Evolutionary conservation across 2,888 invertebrate genomes (phyloP).

Genomic region (Lepidochitona cinerea): DNA sequence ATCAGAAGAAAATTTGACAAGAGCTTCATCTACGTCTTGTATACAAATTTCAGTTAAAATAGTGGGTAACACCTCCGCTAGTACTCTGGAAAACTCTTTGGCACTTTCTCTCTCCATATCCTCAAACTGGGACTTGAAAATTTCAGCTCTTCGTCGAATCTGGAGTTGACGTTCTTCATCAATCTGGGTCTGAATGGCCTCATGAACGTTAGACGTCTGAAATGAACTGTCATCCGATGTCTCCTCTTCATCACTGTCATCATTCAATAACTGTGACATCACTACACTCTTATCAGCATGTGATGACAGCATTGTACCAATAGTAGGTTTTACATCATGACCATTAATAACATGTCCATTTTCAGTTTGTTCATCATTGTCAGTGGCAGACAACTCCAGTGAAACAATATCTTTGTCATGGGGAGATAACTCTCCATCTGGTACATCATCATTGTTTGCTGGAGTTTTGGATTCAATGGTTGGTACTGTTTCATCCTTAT

Average conservation of each 20-base stretch:
- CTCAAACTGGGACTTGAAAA: conserved; percentile 32
- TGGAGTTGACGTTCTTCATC: not conserved
- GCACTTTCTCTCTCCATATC: conserved; percentile 86
- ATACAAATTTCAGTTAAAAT: conserved; percentile 83
- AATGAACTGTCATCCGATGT: conserved; percentile 7
- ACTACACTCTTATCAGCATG: not conserved
- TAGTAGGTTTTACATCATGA: no score
- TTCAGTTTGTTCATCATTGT: not conserved
- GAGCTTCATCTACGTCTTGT: conserved; percentile 90
- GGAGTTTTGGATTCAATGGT: not conserved
- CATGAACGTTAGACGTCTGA: not conserved
- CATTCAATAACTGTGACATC: not conserved
- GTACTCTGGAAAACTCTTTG: conserved; percentile 83
- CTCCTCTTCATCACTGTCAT: not conserved
- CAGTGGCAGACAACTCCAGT: not conserved
- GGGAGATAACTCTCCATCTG: not conserved
- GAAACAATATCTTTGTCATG: not conserved
- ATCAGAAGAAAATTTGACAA: conserved; percentile 92
- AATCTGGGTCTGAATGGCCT: not conserved
- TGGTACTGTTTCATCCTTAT: not conserved
- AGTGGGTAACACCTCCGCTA: conserved; percentile 83
- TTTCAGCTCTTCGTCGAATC: not conserved
- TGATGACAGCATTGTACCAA: no score
- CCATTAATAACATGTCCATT: no score
- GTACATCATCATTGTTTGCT: not conserved